These are phyloP conservation scores for Mechanitis mazaeus DNA, from an alignment of 2,888 invertebrate species.

Conservation along the genomic window DNA sequence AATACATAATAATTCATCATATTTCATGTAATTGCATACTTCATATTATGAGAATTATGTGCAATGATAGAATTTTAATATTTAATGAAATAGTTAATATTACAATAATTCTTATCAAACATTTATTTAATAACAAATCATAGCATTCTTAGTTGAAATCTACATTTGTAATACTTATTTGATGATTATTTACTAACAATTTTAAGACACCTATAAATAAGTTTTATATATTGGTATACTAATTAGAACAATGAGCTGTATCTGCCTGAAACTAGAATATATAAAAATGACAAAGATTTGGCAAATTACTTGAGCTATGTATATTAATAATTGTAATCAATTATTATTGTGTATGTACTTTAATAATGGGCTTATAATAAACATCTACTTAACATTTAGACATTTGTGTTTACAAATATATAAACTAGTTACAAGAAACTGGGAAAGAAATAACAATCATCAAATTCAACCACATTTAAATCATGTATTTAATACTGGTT, in stretches of 20 bases:
- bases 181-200: neutral
- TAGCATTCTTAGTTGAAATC: neutral
- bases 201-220: constrained; percentile 1
- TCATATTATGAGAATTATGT: constrained; percentile 3
- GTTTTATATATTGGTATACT: neutral
- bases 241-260: constrained; percentile 8
- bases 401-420: neutral
- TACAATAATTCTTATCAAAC: neutral
- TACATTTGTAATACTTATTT: neutral
- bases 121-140: neutral
- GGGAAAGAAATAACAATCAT: neutral
- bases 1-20: neutral
- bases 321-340: constrained; percentile 15
- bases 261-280: constrained; percentile 11
- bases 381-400: constrained; percentile 3
- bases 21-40: constrained; percentile 2
- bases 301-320: constrained; percentile 65
- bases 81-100: neutral
- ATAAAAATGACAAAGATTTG: constrained; percentile 57
- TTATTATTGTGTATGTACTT: neutral
- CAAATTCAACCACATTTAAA: neutral
- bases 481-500: constrained; percentile 3
- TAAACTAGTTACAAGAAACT: neutral
- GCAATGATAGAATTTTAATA: neutral
- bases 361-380: neutral